Evolutionary conservation across 2,113 vertebrate genomes (phyloP), one percentile per base, ranked within the genome.

Genomic region (Pelobates fuscus): DNA sequence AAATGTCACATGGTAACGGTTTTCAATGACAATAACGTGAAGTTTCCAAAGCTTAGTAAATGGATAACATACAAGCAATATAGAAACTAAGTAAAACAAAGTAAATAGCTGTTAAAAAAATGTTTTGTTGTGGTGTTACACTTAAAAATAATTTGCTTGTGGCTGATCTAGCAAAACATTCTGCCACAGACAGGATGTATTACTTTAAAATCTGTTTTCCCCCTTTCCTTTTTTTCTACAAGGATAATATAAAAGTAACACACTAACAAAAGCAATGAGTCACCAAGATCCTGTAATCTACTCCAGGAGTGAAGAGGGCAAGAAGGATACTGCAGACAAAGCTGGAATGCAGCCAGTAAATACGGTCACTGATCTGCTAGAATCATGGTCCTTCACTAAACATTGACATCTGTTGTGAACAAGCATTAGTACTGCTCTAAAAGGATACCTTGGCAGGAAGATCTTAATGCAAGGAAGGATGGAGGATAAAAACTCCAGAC

Each of bases 291-390:
- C 61, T 49, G 70, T 72, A 63, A 72, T 63, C 60, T 67, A 84
- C 79, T 68, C 58, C 72, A 58, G 70, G 77, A 71, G 59, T 54
- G 62, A 72, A 63, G 44, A 63, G 59, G 60, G 52, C 70, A 72
- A 64, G 62, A 55, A 49, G 70, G 44, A 72, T 64, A 72, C 18
- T 64, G 43, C 43, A 72, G 60, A 64, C 59, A 64, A 72, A 72
- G 60, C 60, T 63, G 70, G 70, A 44, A 63, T 14, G 3, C 5
- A 14, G 20, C 70, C 70, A 63, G 44, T 23, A 15, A 18, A 62
- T 52, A 58, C 24, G 30, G 59, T 26, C 70, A 72, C 21, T 52
- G 20, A 55, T 25, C 26, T 62, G 25, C 23, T 44, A 71, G n/a
- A 21, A 32, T 11, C 58, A 5, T n/a, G 43, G 26, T 24, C 52